Percentiles rank a stretch among this genome's conserved stretches.
Evolutionary conservation across 2,113 vertebrate genomes (phyloP).

Genomic region (Herpailurus yagouaroundi): DNA sequence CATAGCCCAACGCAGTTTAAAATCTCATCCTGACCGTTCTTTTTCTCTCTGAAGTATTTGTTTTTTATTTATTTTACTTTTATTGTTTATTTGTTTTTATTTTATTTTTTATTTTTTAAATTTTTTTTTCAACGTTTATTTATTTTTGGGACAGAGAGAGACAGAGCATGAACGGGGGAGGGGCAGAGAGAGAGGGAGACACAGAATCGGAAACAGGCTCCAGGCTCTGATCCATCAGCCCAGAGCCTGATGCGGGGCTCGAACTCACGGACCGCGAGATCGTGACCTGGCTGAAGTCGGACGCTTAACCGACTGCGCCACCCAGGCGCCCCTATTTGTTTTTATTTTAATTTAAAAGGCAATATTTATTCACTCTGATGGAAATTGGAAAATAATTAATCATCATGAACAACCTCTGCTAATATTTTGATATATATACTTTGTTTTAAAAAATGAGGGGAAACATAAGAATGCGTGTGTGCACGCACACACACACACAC

Average conservation of each 20-base stretch:
- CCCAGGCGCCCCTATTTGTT: no score
- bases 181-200: no score
- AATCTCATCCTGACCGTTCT: neutral
- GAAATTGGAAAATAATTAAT: neutral
- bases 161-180: no score
- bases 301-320: no score
- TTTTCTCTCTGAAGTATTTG: neutral
- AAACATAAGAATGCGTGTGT: neutral
- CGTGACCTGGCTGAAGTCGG: no score
- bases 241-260: no score
- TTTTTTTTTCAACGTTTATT: no score
- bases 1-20: neutral
- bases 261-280: no score
- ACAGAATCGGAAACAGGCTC: no score
- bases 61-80: neutral
- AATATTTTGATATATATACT: neutral
- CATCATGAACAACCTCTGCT: neutral
- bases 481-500: neutral
- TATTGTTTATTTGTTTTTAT: neutral
- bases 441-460: neutral
- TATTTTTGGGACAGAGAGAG: no score
- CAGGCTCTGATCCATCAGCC: no score
- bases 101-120: no score
- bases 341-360: conserved; percentile 10
- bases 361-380: neutral